phyloP scores from a whole-genome alignment of 2,797 vertebrate species.

The Podarcis siculus region DNA sequence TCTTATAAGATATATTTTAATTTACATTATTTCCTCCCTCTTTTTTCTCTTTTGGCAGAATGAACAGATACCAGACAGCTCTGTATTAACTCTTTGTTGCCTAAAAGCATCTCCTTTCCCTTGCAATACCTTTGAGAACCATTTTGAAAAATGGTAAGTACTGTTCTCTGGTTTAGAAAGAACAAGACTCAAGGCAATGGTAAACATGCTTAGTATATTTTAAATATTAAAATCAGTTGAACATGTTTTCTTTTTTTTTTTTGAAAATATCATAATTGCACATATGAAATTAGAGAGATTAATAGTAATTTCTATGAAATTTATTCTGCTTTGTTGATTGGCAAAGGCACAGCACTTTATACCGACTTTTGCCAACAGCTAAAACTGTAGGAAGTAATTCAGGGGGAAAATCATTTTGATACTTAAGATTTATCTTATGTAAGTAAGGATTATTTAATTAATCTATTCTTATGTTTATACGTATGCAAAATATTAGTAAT shows the following conservation, averaged over 20 bases:
- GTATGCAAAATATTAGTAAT: neutral
- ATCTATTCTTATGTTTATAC: neutral
- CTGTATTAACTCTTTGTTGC: slow-evolving; percentile 20
- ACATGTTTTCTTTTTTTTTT: neutral
- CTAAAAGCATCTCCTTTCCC: slow-evolving; percentile 46
- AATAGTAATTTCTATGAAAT: neutral
- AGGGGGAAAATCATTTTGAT: neutral
- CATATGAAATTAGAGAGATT: neutral
- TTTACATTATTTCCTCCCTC: neutral
- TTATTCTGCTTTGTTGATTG: neutral
- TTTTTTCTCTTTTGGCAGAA: slow-evolving; percentile 18
- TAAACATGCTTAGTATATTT: neutral
- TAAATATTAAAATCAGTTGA: neutral
- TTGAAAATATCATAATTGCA: neutral
- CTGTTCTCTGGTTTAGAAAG: slow-evolving; percentile 2
- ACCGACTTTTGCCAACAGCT: neutral
- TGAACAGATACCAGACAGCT: slow-evolving; percentile 27
- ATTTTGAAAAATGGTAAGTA: slow-evolving; percentile 61
- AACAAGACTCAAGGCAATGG: neutral
- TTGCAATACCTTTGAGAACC: slow-evolving; percentile 41
- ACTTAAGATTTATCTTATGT: neutral
- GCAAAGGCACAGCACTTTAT: neutral
- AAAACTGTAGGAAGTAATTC: neutral
- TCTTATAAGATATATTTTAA: neutral
- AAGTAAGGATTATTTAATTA: neutral